These are phyloP conservation scores for Halcyon smyrnensis DNA, from an alignment of 2,797 vertebrate genomes.

Conservation along the genomic window DNA sequence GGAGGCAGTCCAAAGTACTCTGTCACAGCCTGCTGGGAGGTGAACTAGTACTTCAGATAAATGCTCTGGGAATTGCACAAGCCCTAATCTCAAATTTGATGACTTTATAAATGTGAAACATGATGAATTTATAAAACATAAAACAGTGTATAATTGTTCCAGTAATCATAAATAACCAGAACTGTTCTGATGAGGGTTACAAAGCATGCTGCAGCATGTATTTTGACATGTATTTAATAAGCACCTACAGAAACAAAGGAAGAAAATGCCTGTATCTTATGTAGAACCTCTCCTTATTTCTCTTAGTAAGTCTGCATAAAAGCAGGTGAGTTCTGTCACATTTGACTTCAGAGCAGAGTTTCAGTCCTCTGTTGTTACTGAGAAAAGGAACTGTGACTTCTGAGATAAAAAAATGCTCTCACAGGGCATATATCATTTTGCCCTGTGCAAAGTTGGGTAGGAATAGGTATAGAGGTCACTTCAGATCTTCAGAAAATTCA, in stretches of 20 bases:
- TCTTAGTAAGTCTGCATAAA: not conserved
- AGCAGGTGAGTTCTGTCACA: not conserved
- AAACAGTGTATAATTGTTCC: not conserved
- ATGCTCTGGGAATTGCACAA: not conserved
- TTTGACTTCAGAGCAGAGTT: not conserved
- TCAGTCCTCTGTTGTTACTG: not conserved
- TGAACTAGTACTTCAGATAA: not conserved
- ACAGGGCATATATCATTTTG: not conserved
- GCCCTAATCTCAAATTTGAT: not conserved
- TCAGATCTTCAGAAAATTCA: not conserved
- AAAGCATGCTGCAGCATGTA: not conserved
- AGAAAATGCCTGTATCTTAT: not conserved
- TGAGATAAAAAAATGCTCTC: not conserved
- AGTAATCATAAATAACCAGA: not conserved
- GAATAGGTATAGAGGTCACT: not conserved
- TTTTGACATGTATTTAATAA: not conserved
- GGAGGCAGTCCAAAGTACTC: not conserved
- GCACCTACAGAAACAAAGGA: not conserved
- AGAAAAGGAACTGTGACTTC: not conserved
- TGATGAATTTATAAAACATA: not conserved
- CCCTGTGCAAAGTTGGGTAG: not conserved
- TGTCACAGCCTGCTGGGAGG: not conserved
- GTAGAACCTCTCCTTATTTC: not conserved
- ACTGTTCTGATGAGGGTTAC: not conserved
- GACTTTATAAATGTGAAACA: not conserved